Evolutionary conservation across 37 sponge, comb jelly and placozoan species (phyloP), one percentile per base, ranked within the genome.

Genomic region (Chondrosia reniformis): DNA sequence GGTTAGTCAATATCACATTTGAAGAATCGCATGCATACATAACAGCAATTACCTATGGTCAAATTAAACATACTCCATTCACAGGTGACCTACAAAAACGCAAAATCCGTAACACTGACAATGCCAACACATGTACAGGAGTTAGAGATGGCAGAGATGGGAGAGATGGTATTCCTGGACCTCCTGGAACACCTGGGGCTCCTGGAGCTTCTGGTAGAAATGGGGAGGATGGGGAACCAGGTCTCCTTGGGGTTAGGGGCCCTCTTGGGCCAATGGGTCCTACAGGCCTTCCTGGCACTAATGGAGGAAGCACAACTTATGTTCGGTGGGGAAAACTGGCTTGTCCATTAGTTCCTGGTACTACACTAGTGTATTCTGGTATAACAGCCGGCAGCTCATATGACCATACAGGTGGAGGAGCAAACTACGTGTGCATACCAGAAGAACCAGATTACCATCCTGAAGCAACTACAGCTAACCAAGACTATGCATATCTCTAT

Each of bases 401-500:
- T 46, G 25, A 12, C 38, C 59, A 83, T 33, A 31, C 28, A 17
- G 89, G 89, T 33, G 83, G 87, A 33, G 84, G 80, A 63, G 67
- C 80, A 0, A 82, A 88, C 79, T 83, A 82, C 45, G 44, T 75
- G 22, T 88, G 88, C 58, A 30, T 83, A 45, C 80, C 79, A n/a
- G 30, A 44, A 10, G 72, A 63, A 42, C 57, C 73, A 21, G 24
- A 78, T 32, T 84, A 84, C 63, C 72, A 69, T 69, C 72, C 9
- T 1, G 9, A 69, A 38, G 30, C 46, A 40, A 31, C 28, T 22
- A 61, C 45, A 57, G 31, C 42, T 64, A 40, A 52, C 44, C 17
- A 59, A 71, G 59, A 54, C 4, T 8, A 56, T 12, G 55, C 38
- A 28, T 71, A 78, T 40, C 13, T 84, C 38, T 71, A 78, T 71